phyloP scores from a whole-genome alignment of 2,797 vertebrate species.

The Paedocypris micromegethes region DNA sequence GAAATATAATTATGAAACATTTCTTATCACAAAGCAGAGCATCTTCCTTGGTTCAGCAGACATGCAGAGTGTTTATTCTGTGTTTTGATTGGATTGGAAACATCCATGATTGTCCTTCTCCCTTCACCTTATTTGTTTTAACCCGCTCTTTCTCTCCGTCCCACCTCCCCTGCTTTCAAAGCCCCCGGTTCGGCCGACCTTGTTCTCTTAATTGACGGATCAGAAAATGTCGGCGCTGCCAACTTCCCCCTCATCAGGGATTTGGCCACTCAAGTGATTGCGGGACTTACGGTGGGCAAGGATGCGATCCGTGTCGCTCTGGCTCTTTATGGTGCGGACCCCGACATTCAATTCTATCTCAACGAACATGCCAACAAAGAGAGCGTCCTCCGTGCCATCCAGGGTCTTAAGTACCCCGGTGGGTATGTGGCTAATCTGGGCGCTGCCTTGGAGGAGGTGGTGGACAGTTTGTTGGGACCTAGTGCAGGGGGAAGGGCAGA shows the following conservation, averaged over 20 bases:
- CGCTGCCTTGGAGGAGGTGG: constrained; percentile 82
- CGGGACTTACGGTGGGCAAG: constrained; percentile 81
- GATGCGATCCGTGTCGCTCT: constrained; percentile 85
- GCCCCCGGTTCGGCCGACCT: constrained; percentile 93
- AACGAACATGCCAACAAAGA: constrained; percentile 80
- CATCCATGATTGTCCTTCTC: constrained; percentile 75
- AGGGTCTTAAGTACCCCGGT: constrained; percentile 74
- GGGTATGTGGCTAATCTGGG: constrained; percentile 84
- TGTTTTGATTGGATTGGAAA: constrained; percentile 73
- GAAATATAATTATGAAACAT: no score
- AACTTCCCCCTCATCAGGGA: constrained; percentile 85
- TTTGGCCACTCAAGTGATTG: constrained; percentile 90
- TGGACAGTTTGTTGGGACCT: constrained; percentile 77
- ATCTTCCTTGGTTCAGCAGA: constrained; percentile 78
- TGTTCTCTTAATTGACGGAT: constrained; percentile 99
- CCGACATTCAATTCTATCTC: constrained; percentile 83
- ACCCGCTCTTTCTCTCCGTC: constrained; percentile 78
- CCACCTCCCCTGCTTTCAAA: constrained; percentile 63
- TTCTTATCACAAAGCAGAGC: not conserved
- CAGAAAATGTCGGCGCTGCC: constrained; percentile 88
- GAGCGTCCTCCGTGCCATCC: constrained; percentile 78
- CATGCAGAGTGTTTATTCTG: constrained; percentile 85
- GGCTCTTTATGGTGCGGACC: constrained; percentile 78
- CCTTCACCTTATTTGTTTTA: constrained; percentile 70
- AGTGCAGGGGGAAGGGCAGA: constrained; percentile 85